A percentile compares a stretch with the other conserved stretches of the same genome.
These are phyloP conservation scores for Helogale parvula DNA, from an alignment of 2,113 vertebrate species.

Conservation along the genomic window DNA sequence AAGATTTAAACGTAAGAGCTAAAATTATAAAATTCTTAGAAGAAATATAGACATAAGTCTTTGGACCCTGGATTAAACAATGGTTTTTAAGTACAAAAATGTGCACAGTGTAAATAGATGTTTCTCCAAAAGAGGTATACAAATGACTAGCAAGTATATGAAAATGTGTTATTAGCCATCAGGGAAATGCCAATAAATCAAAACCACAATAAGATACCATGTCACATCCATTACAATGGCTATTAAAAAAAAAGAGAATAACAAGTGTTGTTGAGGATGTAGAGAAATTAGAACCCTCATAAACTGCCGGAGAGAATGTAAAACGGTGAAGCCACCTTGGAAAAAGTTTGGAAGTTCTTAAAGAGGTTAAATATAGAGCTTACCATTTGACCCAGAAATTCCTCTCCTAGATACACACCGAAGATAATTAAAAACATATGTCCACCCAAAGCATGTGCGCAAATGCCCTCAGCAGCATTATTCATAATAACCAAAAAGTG, in stretches of 20 bases:
- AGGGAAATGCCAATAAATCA: neutral
- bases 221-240: neutral
- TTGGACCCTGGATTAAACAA: neutral
- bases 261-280: neutral
- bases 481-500: neutral
- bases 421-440: neutral
- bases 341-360: neutral
- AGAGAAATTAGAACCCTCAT: neutral
- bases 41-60: neutral
- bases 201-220: neutral
- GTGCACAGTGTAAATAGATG: neutral
- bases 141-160: neutral
- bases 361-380: neutral
- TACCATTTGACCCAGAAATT: neutral
- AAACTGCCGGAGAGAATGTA: neutral
- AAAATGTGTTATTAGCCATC: neutral
- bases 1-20: neutral
- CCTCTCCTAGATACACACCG: neutral
- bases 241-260: neutral
- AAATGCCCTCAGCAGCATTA: neutral
- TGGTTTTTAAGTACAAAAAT: slow-evolving; percentile 7
- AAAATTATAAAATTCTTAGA: neutral
- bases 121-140: neutral
- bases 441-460: neutral
- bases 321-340: neutral